Percentiles rank a stretch among this genome's conserved stretches.
Evolutionary conservation across 2,113 vertebrate genomes (phyloP).

Genomic region (Cyanoliseus patagonus): DNA sequence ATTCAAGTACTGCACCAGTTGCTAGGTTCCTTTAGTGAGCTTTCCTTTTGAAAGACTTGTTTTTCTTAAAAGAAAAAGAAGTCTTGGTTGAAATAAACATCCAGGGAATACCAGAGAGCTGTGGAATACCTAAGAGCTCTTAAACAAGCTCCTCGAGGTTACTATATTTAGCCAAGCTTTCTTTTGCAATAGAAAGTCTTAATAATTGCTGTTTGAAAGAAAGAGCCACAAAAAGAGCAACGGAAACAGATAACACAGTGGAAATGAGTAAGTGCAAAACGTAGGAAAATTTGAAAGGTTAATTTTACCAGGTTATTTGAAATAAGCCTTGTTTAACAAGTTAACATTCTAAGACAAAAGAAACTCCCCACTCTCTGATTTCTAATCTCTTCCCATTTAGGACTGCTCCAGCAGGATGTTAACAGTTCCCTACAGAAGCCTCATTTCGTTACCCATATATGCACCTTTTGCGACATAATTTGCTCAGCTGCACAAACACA

Average conservation of each 20-base stretch:
- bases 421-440: neutral
- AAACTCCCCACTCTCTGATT: neutral
- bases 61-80: neutral
- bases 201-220: slow-evolving; percentile 13
- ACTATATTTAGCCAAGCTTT: slow-evolving; percentile 38
- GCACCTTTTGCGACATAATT: neutral
- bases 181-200: neutral
- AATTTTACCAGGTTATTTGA: neutral
- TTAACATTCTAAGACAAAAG: neutral
- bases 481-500: neutral
- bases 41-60: neutral
- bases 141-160: neutral
- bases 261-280: neutral
- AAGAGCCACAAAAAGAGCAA: neutral
- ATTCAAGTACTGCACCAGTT: neutral
- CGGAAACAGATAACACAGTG: neutral
- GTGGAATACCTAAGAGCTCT: slow-evolving; percentile 9
- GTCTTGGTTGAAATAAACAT: slow-evolving; percentile 7
- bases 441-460: neutral
- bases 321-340: neutral
- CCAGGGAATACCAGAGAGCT: slow-evolving; percentile 21
- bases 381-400: neutral
- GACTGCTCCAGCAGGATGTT: neutral
- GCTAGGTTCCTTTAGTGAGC: neutral
- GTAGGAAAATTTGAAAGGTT: neutral